Evolutionary conservation across 2,797 vertebrate genomes (phyloP).

Genomic region (Atherinosoma microstoma): DNA sequence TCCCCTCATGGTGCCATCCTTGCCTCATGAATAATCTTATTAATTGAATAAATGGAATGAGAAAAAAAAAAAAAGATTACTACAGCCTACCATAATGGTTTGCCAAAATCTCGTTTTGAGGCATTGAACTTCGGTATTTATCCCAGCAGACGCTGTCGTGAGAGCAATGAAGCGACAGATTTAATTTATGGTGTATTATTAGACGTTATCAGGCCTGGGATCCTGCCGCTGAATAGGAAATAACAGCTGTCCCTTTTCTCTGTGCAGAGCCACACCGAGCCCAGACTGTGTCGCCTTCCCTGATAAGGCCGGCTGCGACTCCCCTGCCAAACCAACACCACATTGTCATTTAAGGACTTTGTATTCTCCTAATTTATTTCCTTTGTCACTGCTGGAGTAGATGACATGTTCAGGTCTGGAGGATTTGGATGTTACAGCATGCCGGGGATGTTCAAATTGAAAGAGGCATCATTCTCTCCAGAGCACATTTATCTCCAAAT

Average conservation of each 20-base stretch:
- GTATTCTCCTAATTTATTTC: conserved; percentile 61
- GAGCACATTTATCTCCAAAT: conserved; percentile 54
- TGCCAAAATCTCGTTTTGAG: conserved; percentile 68
- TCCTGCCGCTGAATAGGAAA: conserved; percentile 64
- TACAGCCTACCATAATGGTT: conserved; percentile 58
- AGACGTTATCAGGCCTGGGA: conserved; percentile 69
- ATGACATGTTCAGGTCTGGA: conserved; percentile 54
- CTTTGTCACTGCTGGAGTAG: conserved; percentile 43
- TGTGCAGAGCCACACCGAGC: conserved; percentile 9
- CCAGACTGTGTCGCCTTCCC: conserved; percentile 23
- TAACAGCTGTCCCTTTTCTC: conserved; percentile 60
- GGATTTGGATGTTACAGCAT: conserved; percentile 52
- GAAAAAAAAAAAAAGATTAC: conserved; percentile 35
- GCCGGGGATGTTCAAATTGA: conserved; percentile 53
- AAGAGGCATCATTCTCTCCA: conserved; percentile 55
- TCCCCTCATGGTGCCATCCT: conserved; percentile 20
- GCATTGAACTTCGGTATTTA: conserved; percentile 66
- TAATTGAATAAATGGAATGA: conserved; percentile 67
- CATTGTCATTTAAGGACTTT: conserved; percentile 58
- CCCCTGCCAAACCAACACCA: conserved; percentile 12
- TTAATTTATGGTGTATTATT: conserved; percentile 76
- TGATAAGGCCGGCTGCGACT: conserved; percentile 43
- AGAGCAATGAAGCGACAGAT: conserved; percentile 60
- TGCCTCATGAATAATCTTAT: conserved; percentile 76
- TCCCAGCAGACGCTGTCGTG: conserved; percentile 44